Conservation (phyloP, 2,888 invertebrate species). For the Subacronicta megacephala region DNA sequence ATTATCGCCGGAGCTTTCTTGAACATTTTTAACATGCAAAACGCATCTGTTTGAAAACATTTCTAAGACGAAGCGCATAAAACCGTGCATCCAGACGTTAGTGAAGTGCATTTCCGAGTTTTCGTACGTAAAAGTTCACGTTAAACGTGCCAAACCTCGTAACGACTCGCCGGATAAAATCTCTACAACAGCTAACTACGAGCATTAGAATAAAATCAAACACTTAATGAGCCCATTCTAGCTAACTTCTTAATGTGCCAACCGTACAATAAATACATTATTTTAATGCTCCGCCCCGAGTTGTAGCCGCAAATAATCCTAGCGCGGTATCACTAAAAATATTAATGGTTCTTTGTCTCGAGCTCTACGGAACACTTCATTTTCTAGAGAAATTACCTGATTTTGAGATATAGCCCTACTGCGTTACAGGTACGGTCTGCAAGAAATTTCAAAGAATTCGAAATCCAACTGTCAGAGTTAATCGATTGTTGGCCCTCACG, state of each 20-base stretch:
- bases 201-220: slow-evolving; percentile 70
- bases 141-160: slow-evolving; percentile 21
- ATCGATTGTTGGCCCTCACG: slow-evolving; percentile 47
- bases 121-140: slow-evolving; percentile 35
- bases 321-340: slow-evolving; percentile 45
- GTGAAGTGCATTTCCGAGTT: slow-evolving; percentile 50
- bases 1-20: slow-evolving; percentile 27
- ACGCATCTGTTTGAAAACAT: slow-evolving; percentile 40
- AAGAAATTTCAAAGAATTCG: slow-evolving; percentile 17
- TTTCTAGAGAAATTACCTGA: slow-evolving; percentile 36
- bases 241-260: slow-evolving; percentile 58
- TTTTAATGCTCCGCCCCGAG: slow-evolving; percentile 50
- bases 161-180: slow-evolving; percentile 59
- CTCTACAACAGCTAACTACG: slow-evolving; percentile 38
- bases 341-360: slow-evolving; percentile 59
- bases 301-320: slow-evolving; percentile 47
- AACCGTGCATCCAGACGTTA: slow-evolving; percentile 24
- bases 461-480: slow-evolving; percentile 25
- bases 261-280: slow-evolving; percentile 49
- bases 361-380: slow-evolving; percentile 26
- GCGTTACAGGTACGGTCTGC: slow-evolving; percentile 12
- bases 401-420: slow-evolving; percentile 22
- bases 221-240: slow-evolving; percentile 66
- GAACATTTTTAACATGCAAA: slow-evolving; percentile 48
- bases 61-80: slow-evolving; percentile 37